Conservation (phyloP, 2,113 vertebrate species). For the Noturus placidus region DNA sequence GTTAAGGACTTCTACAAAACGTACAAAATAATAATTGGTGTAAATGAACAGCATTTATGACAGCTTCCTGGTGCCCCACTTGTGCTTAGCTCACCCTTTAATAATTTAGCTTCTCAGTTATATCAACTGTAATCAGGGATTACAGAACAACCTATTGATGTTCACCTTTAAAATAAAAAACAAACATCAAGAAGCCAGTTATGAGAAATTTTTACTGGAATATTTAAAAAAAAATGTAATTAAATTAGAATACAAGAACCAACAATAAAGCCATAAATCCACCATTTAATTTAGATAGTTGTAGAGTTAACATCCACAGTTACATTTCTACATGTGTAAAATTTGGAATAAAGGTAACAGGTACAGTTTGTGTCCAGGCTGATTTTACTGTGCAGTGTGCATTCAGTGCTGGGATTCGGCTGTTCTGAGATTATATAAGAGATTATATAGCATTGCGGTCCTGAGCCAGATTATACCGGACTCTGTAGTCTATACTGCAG, state of each 20-base stretch:
- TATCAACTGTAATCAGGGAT: not conserved
- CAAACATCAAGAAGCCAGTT: not conserved
- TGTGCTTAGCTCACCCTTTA: not conserved
- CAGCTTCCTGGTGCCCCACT: too few relatives aligned
- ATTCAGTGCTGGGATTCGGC: not conserved
- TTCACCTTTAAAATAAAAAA: not conserved
- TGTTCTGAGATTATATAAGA: conserved; percentile 21
- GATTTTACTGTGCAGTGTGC: not conserved
- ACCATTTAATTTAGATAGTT: not conserved
- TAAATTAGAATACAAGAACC: not conserved
- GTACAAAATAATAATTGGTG: too few relatives aligned
- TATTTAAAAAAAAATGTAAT: too few relatives aligned
- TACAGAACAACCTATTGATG: not conserved
- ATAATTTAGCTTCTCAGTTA: not conserved
- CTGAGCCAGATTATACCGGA: conserved; percentile 2
- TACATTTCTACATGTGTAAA: not conserved
- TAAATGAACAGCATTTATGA: too few relatives aligned
- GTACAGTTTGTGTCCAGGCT: not conserved
- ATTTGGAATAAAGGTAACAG: not conserved
- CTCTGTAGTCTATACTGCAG: conserved; percentile 1
- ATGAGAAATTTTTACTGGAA: not conserved
- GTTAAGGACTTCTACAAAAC: too few relatives aligned
- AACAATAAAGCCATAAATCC: not conserved
- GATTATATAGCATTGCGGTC: not conserved
- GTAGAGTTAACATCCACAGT: not conserved